These are phyloP conservation scores for Morpho helenor DNA, from an alignment of 2,888 invertebrate genomes.

Conservation along the genomic window DNA sequence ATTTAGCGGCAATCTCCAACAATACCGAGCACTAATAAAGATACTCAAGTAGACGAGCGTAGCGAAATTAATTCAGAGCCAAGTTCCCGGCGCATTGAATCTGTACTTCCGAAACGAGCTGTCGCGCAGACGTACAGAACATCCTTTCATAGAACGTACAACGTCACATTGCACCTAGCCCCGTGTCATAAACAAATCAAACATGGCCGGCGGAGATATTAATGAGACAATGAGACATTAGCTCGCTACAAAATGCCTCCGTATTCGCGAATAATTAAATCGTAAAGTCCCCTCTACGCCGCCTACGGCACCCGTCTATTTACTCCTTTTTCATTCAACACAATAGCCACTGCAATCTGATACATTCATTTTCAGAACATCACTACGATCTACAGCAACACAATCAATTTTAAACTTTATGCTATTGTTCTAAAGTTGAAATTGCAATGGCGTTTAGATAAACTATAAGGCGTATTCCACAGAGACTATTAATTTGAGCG, in stretches of 20 bases:
- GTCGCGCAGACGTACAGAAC: constrained; percentile 40
- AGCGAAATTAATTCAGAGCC: constrained; percentile 40
- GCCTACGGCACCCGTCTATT: constrained; percentile 74
- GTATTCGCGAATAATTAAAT: constrained; percentile 80
- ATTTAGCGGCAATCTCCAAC: constrained; percentile 6
- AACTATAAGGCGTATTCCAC: constrained; percentile 70
- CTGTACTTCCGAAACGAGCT: constrained; percentile 36
- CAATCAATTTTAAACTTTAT: constrained; percentile 37
- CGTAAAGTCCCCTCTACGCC: constrained; percentile 78
- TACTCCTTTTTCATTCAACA: constrained; percentile 80
- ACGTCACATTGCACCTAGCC: constrained; percentile 55
- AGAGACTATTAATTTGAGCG: constrained; percentile 76
- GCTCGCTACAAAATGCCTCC: constrained; percentile 79
- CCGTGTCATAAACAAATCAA: constrained; percentile 77
- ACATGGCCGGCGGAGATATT: constrained; percentile 77
- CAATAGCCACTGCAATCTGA: constrained; percentile 76
- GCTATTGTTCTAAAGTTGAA: constrained; percentile 33
- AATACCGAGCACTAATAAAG: constrained; percentile 25
- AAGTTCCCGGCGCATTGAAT: constrained; percentile 31
- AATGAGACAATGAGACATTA: constrained; percentile 80
- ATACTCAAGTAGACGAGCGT: constrained; percentile 23
- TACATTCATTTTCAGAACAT: constrained; percentile 50
- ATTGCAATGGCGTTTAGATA: constrained; percentile 26
- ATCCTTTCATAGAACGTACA: constrained; percentile 29
- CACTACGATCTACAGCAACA: constrained; percentile 29